phyloP scores from a whole-genome alignment of 1,140 invertebrate species.

The Prorops nasuta region DNA sequence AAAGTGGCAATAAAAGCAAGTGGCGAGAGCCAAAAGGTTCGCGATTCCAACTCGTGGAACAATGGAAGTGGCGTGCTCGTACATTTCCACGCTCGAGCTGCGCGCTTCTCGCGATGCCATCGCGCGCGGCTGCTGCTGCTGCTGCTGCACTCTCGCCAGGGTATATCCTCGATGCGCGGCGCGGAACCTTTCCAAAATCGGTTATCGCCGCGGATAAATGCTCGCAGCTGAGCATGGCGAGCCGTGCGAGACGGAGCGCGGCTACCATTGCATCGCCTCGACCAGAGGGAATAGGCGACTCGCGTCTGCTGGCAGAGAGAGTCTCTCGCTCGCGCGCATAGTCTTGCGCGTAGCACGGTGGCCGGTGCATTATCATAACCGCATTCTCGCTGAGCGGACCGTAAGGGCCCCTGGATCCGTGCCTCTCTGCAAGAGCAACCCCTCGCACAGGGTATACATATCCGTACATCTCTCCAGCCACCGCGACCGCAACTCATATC shows the following conservation, averaged over 20 bases:
- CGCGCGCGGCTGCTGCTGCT: too few relatives aligned
- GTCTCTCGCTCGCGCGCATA: not conserved
- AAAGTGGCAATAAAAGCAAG: too few relatives aligned
- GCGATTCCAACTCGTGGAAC: too few relatives aligned
- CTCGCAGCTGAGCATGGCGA: slow-evolving; percentile 2
- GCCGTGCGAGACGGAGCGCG: slow-evolving; percentile 1
- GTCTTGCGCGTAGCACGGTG: slow-evolving; percentile 48
- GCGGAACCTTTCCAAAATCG: slow-evolving; percentile 25
- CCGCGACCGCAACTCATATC: slow-evolving; percentile 2
- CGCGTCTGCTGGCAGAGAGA: not conserved
- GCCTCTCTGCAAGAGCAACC: slow-evolving; percentile 38
- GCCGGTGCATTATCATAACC: slow-evolving; percentile 55
- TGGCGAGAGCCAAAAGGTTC: too few relatives aligned
- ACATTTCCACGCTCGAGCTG: too few relatives aligned
- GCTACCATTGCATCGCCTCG: too few relatives aligned
- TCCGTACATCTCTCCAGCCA: not conserved
- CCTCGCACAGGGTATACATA: too few relatives aligned
- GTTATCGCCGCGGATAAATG: slow-evolving; percentile 29
- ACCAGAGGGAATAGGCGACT: too few relatives aligned
- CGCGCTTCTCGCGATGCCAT: too few relatives aligned
- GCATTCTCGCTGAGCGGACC: slow-evolving; percentile 44
- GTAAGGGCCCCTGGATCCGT: slow-evolving; percentile 38
- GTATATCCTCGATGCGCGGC: slow-evolving; percentile 14
- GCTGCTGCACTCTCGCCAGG: too few relatives aligned
- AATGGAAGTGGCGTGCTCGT: too few relatives aligned